These are phyloP conservation scores for Caenorhabditis doughertyi DNA, from an alignment of 2,888 invertebrate species.

Conservation along the genomic window DNA sequence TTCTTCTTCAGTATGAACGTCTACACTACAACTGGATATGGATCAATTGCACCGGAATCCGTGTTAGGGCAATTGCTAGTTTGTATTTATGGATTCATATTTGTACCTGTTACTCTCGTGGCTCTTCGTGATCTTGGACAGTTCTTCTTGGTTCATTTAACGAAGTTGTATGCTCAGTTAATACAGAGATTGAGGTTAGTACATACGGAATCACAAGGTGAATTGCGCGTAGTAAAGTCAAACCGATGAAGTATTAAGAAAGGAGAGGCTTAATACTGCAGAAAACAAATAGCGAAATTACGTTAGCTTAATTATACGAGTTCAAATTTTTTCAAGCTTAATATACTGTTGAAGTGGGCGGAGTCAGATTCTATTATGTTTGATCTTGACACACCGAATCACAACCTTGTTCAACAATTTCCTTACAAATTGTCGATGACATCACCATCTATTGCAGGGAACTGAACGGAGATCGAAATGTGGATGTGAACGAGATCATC, in stretches of 20 bases:
- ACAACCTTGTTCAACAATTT: no score
- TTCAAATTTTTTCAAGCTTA: no score
- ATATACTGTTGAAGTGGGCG: no score
- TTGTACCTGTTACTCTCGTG: conserved; percentile 71
- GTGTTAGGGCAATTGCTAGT: conserved; percentile 60
- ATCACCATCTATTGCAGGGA: no score
- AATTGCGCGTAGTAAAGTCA: not conserved
- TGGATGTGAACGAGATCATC: conserved; percentile 63
- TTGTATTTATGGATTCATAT: conserved; percentile 71
- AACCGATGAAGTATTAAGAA: not conserved
- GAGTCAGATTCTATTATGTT: no score
- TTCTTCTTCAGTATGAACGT: conserved; percentile 75
- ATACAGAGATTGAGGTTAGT: conserved; percentile 67
- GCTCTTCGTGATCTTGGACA: conserved; percentile 73
- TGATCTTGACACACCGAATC: no score
- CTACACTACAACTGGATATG: conserved; percentile 75
- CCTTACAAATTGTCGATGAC: no score
- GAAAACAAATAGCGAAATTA: no score
- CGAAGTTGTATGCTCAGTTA: conserved; percentile 69
- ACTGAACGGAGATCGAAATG: conserved; percentile 37
- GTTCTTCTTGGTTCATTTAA: conserved; percentile 70
- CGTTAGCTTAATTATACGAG: no score
- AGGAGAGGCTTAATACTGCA: not conserved
- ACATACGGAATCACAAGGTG: no score
- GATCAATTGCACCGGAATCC: conserved; percentile 71